Conservation (phyloP, 1,140 invertebrate species). For the Ephestia elutella region DNA sequence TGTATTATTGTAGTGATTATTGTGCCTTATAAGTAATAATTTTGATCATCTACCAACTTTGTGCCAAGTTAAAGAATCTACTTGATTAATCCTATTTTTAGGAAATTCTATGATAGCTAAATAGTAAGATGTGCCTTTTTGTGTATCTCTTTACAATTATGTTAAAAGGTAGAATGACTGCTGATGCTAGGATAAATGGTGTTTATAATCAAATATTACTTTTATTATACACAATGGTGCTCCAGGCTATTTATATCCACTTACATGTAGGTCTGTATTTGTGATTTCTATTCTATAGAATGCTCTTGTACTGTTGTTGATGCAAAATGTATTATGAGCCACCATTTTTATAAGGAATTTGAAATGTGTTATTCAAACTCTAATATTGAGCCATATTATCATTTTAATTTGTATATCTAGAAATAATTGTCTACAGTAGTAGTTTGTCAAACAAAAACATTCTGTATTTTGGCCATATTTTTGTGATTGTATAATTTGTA, state of each 20-base stretch:
- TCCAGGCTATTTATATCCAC: too few species aligned
- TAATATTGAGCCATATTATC: too few species aligned
- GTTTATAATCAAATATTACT: too few species aligned
- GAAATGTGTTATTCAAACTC: too few species aligned
- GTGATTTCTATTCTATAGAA: too few species aligned
- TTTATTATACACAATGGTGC: too few species aligned
- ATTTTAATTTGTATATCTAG: neutral
- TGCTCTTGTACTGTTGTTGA: too few species aligned
- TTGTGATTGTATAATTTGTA: conserved; percentile 24
- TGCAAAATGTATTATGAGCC: too few species aligned
- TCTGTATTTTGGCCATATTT: conserved; percentile 39
- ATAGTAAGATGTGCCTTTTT: neutral
- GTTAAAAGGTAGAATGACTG: neutral
- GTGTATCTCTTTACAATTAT: neutral
- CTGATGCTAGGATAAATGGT: too few species aligned
- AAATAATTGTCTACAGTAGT: neutral
- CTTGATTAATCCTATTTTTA: neutral
- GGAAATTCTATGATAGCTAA: neutral
- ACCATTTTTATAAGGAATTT: too few species aligned
- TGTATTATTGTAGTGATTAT: conserved; percentile 39
- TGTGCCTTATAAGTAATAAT: conserved; percentile 42
- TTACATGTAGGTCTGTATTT: too few species aligned
- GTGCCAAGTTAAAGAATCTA: conserved; percentile 16
- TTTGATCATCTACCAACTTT: conserved; percentile 22
- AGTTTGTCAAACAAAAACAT: conserved; percentile 11